Evolutionary conservation across 2,888 invertebrate genomes (phyloP).

Genomic region (Ceramica pisi): DNA sequence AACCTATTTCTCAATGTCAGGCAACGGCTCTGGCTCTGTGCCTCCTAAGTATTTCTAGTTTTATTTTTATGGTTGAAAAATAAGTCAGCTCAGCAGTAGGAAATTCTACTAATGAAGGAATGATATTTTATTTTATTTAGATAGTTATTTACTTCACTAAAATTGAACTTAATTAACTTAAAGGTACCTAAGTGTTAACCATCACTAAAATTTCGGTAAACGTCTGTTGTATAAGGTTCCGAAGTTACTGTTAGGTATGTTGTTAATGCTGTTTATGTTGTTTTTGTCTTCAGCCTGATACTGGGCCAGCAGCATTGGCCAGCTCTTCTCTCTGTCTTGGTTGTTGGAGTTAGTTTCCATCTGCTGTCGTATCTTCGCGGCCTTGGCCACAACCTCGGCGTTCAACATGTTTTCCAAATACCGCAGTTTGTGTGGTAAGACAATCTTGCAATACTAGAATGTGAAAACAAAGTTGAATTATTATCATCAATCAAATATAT

Average conservation of each 20-base stretch:
- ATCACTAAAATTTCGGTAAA: constrained; percentile 67
- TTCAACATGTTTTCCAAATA: constrained; percentile 88
- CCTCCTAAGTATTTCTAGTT: too few species aligned
- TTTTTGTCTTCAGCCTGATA: constrained; percentile 79
- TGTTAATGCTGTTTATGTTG: constrained; percentile 50
- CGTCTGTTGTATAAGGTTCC: constrained; percentile 73
- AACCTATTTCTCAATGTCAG: too few species aligned
- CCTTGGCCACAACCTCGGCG: constrained; percentile 85
- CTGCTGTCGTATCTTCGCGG: constrained; percentile 82
- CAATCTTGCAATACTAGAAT: constrained; percentile 83
- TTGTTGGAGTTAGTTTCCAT: constrained; percentile 83
- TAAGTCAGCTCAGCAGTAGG: background rate
- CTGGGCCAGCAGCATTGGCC: constrained; percentile 82
- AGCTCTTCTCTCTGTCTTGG: constrained; percentile 81
- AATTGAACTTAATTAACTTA: constrained; percentile 14
- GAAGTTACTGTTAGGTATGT: constrained; percentile 60
- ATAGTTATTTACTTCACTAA: constrained; percentile 38
- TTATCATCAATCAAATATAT: background rate
- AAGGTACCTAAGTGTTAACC: constrained; percentile 4
- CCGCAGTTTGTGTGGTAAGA: constrained; percentile 84
- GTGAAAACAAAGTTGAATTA: constrained; percentile 8
- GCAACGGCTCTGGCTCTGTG: too few species aligned
- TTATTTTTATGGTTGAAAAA: too few species aligned
- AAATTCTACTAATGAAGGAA: too few species aligned
- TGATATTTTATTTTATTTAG: too few species aligned